These are phyloP conservation scores for Drosophila tropicalis DNA, from an alignment of 1,140 invertebrate species.

Conservation along the genomic window DNA sequence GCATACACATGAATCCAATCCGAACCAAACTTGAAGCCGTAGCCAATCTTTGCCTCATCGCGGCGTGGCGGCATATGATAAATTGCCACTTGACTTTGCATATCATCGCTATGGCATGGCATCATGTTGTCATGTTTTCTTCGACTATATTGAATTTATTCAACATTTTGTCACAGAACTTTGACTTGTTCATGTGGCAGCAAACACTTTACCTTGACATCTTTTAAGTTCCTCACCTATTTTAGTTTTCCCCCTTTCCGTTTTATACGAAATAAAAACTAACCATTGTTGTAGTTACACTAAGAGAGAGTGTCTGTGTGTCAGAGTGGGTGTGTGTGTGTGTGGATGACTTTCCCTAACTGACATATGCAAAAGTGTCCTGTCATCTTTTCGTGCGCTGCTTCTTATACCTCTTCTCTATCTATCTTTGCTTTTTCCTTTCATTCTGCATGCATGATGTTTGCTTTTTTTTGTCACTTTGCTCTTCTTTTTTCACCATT, in stretches of 20 bases:
- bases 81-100: conserved; percentile 80
- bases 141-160: conserved; percentile 59
- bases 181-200: conserved; percentile 50
- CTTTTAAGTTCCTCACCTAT: conserved; percentile 56
- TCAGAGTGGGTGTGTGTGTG: conserved; percentile 26
- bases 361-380: conserved; percentile 74
- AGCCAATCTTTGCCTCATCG: conserved; percentile 3
- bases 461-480: conserved; percentile 22
- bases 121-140: conserved; percentile 49
- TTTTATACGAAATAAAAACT: conserved; percentile 32
- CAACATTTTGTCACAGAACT: conserved; percentile 61
- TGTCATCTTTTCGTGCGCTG: conserved; percentile 52
- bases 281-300: conserved; percentile 29
- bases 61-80: conserved; percentile 51
- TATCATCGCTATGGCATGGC: conserved; percentile 57
- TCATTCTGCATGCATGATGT: conserved; percentile 75
- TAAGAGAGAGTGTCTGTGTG: conserved; percentile 23
- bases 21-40: background rate
- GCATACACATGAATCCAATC: background rate
- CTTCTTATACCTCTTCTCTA: conserved; percentile 3
- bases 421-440: conserved; percentile 42
- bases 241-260: background rate
- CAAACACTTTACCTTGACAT: conserved; percentile 66
- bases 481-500: conserved; percentile 38
- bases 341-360: conserved; percentile 48